Evolutionary conservation across 2,888 invertebrate genomes (phyloP), one percentile per base, ranked within the genome.

Genomic region (Drosophila sordidula): DNA sequence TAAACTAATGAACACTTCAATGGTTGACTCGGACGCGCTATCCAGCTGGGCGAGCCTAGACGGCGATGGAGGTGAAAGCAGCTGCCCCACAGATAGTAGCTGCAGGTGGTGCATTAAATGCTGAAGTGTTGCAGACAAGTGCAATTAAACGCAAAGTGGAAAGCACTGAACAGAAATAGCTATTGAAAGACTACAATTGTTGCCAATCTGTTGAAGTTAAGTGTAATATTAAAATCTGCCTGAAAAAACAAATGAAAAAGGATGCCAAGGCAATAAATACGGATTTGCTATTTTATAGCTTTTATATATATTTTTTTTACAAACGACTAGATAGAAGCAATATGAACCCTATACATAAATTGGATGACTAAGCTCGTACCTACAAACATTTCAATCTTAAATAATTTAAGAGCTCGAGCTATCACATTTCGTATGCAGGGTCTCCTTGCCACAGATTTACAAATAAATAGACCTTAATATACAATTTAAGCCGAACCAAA

Each of bases 131-230:
- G 54, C 52, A 42, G 41, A 64, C 39, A 49, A 75, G 61, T 62
- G 61, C 58, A 67, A 67, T 77, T 47, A 41, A 59, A 50, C 6
- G 50, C n/a, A 45, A 8, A 66, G 46, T 50, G 49, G 25, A 51
- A 34, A 32, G 36, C 56, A 61, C 32, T 46, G 44, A 44, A 54
- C 46, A 26, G 12, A 50, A 42, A 25, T 46, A 45, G 26, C 25
- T 44, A 62, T 50, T 63, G 46, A 66, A 51, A 57, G 29, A 67
- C 44, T 22, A 34, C 47, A 58, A 76, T 51, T 73, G 80, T 83
- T 77, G 64, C 58, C 39, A 29, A 67, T 49, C 39, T 51, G 59
- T 58, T 58, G 44, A 55, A 47, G 55, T 46, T 44, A 57, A 51
- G 22, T 18, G 2, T 1, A 34, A 54, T 16, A 22, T 38, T 14